Base-by-base conservation (phyloP, 2,888 invertebrate species). In the Poecilus cupreus region DNA sequence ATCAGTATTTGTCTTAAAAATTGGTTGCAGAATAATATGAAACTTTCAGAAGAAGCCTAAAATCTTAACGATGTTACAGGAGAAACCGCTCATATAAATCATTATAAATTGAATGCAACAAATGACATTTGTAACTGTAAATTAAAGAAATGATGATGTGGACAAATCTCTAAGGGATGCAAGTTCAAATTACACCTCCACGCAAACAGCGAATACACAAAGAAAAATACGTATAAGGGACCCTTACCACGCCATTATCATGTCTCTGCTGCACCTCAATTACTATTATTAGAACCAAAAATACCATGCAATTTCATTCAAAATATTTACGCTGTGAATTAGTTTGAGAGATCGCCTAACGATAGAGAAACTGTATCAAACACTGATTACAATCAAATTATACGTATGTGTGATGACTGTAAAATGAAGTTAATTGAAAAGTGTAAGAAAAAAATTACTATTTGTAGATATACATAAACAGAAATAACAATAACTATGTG, bases 261-360 rank as follows among this genome's bases (percentile, higher is more conserved):
- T 81, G 81, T 81, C 81, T 81, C 49, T 60, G 54, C 13, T 39
- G 80, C n/a, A n/a, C 32, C 18, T 46, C 6, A 49, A 81, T 81
- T 74, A 81, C 81, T 75, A 64, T 81, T 74, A 81, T 81, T 81
- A 81, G 26, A n/a, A 18, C 20, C 60, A 81, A 81, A 81, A 60
- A 81, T 46, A 60, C 32, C 64, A 60, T 81, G 81, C 81, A 81
- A 81, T 81, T 75, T 81, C 74, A 57, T 80, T 80, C 80, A 80
- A 80, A 80, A 80, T 80, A 80, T 80, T 80, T 80, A 57, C 60
- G 26, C 64, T 20, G 13, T 11, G 37, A 57, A 54, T 72, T 51
- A 79, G 37, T 57, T 75, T 75, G 37, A 39, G 8, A 49, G 49
- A 51, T 49, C 74, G 32, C 16, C 16, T 20, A 51, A 46, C 49